These are phyloP conservation scores for Pseudorhombus dupliciocellatus DNA, from an alignment of 2,113 vertebrate species.

Conservation along the genomic window DNA sequence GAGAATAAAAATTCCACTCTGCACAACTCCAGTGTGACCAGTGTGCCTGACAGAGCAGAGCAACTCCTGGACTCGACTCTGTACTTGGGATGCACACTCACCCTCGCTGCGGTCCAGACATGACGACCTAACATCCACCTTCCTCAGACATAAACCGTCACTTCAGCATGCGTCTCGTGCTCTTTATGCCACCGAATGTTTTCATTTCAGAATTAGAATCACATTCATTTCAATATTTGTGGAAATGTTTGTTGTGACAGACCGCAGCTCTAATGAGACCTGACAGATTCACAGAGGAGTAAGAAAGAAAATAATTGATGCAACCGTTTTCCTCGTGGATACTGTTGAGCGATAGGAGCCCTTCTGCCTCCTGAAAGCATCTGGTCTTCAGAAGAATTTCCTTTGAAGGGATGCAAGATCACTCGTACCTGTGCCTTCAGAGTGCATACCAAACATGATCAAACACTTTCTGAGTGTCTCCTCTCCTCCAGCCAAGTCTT, in stretches of 20 bases:
- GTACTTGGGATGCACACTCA: constrained; percentile 41
- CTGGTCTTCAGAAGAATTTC: constrained; percentile 46
- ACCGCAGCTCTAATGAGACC: background rate
- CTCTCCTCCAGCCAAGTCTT: constrained; percentile 79
- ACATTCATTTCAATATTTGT: constrained; percentile 53
- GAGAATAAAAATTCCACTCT: constrained; percentile 1
- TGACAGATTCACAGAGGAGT: constrained; percentile 10
- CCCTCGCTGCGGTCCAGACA: constrained; percentile 67
- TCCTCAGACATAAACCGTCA: constrained; percentile 51
- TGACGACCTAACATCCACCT: constrained; percentile 62
- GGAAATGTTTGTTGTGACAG: constrained; percentile 19
- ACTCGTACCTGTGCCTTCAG: constrained; percentile 84
- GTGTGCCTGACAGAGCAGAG: constrained; percentile 43
- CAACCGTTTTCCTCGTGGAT: constrained; percentile 33
- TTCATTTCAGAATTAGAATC: constrained; percentile 56
- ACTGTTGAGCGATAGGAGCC: constrained; percentile 43
- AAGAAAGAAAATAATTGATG: constrained; percentile 10
- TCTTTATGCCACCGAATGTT: constrained; percentile 46
- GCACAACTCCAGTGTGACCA: background rate
- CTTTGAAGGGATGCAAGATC: constrained; percentile 67
- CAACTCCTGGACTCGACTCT: constrained; percentile 44
- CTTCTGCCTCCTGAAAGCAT: constrained; percentile 39
- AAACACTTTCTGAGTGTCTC: constrained; percentile 71
- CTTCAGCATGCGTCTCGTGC: constrained; percentile 36
- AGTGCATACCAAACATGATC: constrained; percentile 85